Conservation (phyloP, 2,797 vertebrate species). For the Monodelphis domestica region DNA sequence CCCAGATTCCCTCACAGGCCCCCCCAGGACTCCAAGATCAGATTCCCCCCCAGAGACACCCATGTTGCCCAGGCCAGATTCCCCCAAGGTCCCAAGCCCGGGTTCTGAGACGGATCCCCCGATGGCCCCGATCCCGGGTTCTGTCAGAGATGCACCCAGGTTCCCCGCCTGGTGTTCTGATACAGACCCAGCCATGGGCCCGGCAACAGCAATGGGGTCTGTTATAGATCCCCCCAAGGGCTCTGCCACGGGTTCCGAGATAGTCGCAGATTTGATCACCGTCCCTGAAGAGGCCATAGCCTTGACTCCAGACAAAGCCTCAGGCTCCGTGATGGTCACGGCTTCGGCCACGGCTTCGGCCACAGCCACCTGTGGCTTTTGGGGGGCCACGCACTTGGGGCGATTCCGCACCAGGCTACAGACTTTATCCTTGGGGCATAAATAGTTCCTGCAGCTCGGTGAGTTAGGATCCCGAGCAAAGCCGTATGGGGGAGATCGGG, state of each 20-base stretch:
- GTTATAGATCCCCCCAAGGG: neutral
- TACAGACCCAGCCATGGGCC: neutral
- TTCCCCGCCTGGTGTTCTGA: neutral
- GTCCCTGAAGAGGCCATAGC: neutral
- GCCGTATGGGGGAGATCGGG: neutral
- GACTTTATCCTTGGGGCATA: neutral
- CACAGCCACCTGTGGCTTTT: neutral
- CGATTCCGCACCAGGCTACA: conserved; percentile 22
- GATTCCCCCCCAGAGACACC: neutral
- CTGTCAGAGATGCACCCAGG: neutral
- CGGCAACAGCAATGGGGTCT: neutral
- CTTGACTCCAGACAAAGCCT: neutral
- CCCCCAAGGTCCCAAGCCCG: neutral
- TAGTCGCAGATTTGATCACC: neutral
- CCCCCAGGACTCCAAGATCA: neutral
- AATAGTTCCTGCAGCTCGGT: neutral
- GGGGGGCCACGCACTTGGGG: conserved; percentile 18
- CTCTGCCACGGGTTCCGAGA: neutral
- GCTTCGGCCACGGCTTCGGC: neutral
- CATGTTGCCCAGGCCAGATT: neutral
- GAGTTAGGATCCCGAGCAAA: neutral
- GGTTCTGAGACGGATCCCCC: neutral
- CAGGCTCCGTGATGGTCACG: neutral
- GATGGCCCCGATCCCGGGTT: neutral
- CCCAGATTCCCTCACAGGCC: neutral